These are phyloP conservation scores for Podocnemis expansa DNA, from an alignment of 2,113 vertebrate genomes.

Conservation along the genomic window DNA sequence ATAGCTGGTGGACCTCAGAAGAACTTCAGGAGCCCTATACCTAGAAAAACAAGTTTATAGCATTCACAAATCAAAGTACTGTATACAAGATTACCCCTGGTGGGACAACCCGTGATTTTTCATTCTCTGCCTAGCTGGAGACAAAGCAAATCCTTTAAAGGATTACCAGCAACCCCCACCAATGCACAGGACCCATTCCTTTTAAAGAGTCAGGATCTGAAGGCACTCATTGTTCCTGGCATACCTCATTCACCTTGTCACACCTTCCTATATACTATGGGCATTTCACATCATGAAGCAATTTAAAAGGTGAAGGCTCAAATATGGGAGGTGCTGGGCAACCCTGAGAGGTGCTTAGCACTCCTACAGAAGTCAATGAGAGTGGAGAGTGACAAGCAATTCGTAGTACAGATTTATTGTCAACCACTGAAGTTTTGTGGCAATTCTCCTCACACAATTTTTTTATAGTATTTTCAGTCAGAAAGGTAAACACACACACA, in stretches of 20 bases:
- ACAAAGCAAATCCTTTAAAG: not conserved
- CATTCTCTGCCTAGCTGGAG: not conserved
- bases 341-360: not conserved
- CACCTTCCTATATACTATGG: not conserved
- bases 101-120: not conserved
- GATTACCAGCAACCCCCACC: not conserved
- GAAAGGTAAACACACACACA: not conserved
- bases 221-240: not conserved
- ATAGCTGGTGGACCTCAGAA: constrained; percentile 83
- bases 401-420: not conserved
- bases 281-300: not conserved
- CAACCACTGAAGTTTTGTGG: not conserved
- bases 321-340: not conserved
- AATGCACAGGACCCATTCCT: fast-evolving
- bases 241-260: not conserved
- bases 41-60: constrained; percentile 53
- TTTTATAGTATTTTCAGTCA: not conserved
- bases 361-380: not conserved
- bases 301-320: not conserved
- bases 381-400: not conserved
- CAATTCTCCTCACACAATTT: not conserved
- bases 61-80: not conserved
- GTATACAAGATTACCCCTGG: fast-evolving
- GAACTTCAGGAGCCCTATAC: constrained; percentile 87
- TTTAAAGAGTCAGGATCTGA: not conserved